Base-by-base conservation (phyloP, 2,888 invertebrate genomes). In the Spilarctia lutea region DNA sequence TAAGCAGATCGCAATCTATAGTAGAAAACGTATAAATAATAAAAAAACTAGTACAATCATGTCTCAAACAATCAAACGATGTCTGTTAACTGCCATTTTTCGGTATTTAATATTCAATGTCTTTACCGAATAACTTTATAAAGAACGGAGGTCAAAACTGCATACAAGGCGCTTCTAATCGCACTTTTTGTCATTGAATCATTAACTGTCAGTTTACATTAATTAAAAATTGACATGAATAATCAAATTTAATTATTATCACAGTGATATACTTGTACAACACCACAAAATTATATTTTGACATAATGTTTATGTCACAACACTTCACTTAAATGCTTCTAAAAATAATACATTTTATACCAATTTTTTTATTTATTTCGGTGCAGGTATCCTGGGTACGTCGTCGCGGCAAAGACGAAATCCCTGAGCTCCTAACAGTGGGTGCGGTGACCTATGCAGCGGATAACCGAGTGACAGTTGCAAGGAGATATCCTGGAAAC, bases 381-480 rank as follows among this genome's bases (percentile, higher is more conserved):
- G 24, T 42, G 0, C 84, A 97, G 97, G 97, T 97, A n/a, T 97
- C 97, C 39, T 97, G 97, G 97, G 97, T 97, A 8, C 94, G 97
- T 18, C 96, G 97, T 78, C 96, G 96, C 89, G 94, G 94, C 11
- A 93, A 92, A 85, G 95, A 95, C 71, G 94, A 95, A 65, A 97
- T 97, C 90, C 97, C 97, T 70, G 97, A 97, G 85, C 95, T 97
- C 16, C 94, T 97, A 30, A 97, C 97, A 20, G 97, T 97, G 0
- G 97, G 97, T 6, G 95, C 96, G 0, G 96, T 96, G n/a, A 97
- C 97, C 0, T 97, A 97, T 86, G 97, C 97, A 65, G 96, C 97
- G 8, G 97, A 97, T 87, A 97, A 96, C 85, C 92, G 97, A 60
- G 97, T 97, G 86, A 96, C 97, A 65, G 97, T 97, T 35, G 97